phyloP scores from a whole-genome alignment of 2,113 vertebrate genomes.

The Pseudorectes ferrugineus region DNA sequence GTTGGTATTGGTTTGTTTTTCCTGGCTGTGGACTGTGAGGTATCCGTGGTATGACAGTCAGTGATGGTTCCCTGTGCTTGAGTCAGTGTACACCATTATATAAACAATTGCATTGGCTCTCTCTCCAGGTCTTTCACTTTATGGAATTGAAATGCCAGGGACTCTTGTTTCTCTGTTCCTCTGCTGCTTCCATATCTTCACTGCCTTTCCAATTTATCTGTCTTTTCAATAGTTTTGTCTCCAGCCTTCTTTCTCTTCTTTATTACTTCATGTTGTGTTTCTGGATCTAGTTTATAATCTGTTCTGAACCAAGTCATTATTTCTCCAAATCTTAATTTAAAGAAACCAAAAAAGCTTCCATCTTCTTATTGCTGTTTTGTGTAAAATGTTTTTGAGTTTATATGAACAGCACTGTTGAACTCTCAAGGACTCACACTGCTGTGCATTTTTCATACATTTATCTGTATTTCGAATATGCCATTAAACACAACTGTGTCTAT shows the following conservation, averaged over 20 bases:
- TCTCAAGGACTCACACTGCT: not conserved
- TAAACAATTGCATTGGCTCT: not conserved
- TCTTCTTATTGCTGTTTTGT: not conserved
- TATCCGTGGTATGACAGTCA: not conserved
- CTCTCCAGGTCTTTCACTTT: not conserved
- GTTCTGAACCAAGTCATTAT: not conserved
- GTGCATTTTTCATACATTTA: not conserved
- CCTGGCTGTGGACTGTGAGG: not conserved
- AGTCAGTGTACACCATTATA: not conserved
- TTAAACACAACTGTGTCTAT: not conserved
- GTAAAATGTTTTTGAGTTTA: not conserved
- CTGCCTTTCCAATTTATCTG: not conserved
- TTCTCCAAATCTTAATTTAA: not conserved
- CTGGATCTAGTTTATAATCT: not conserved
- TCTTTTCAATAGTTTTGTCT: not conserved
- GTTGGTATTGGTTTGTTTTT: not conserved
- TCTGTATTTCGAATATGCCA: not conserved
- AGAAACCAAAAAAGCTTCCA: not conserved
- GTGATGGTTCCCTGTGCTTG: not conserved
- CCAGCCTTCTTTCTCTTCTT: not conserved
- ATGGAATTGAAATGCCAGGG: not conserved
- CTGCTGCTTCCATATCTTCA: not conserved
- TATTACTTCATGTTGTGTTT: not conserved
- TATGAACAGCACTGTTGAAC: not conserved
- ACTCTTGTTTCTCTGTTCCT: not conserved